Conservation (phyloP, 2,113 vertebrate species). For the Spizaetus ornatus region DNA sequence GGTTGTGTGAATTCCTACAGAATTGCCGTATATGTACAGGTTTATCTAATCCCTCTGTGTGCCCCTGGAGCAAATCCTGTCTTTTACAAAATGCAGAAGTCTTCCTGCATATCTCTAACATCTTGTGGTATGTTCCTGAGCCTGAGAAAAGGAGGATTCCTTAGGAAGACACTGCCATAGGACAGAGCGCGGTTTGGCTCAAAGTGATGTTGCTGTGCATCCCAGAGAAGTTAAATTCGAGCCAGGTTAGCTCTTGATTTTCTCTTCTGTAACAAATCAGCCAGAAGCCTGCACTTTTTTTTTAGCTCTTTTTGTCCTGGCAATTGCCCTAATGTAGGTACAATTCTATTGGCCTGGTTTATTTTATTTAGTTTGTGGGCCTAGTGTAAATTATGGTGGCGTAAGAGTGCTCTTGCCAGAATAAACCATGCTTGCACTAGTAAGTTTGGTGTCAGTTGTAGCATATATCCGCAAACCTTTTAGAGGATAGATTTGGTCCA, state of each 20-base stretch:
- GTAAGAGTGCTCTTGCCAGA: background rate
- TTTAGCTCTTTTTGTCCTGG: background rate
- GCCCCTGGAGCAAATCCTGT: background rate
- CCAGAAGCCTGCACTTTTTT: background rate
- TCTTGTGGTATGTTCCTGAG: slow-evolving; percentile 20
- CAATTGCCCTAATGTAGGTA: background rate
- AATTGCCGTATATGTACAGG: background rate
- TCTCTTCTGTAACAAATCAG: background rate
- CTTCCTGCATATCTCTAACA: background rate
- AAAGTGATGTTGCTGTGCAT: background rate
- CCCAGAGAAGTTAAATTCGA: background rate
- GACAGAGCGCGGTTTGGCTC: background rate
- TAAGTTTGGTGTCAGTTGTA: background rate
- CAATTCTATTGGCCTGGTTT: background rate
- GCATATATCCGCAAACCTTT: background rate
- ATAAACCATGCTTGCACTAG: background rate
- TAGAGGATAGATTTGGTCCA: slow-evolving; percentile 9
- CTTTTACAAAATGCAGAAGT: background rate
- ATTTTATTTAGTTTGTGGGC: background rate
- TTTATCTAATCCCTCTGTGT: background rate
- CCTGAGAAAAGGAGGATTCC: slow-evolving; percentile 31
- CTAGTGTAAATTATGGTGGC: background rate
- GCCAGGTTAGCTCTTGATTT: background rate
- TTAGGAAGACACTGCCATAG: background rate
- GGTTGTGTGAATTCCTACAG: background rate